Evolutionary conservation across 2,113 vertebrate species (phyloP).

Genomic region (Chaenocephalus aceratus): DNA sequence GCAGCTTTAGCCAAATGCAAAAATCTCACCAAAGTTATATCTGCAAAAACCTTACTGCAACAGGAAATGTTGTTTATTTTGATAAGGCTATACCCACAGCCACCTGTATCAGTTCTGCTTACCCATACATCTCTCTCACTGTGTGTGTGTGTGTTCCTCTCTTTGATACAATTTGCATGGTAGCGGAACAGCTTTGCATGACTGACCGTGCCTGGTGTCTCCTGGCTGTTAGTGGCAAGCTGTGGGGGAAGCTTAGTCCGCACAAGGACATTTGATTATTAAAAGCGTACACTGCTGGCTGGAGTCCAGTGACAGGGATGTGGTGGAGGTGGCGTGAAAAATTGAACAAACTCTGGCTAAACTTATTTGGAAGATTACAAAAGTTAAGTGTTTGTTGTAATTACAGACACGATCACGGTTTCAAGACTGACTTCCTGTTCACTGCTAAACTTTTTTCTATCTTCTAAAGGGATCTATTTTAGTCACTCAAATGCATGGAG

Average conservation of each 20-base stretch:
- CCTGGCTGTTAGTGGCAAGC: slow-evolving; percentile 25
- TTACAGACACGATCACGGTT: background rate
- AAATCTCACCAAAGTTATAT: background rate
- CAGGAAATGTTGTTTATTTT: slow-evolving; percentile 37
- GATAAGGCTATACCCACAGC: slow-evolving; percentile 12
- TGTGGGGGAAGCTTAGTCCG: slow-evolving; percentile 14
- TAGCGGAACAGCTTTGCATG: slow-evolving; percentile 75
- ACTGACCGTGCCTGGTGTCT: slow-evolving; percentile 58
- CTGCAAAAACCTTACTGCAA: slow-evolving; percentile 5
- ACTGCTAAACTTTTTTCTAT: background rate
- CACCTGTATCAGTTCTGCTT: slow-evolving; percentile 38
- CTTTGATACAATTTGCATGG: slow-evolving; percentile 67
- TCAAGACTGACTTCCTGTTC: background rate
- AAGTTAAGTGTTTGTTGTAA: background rate
- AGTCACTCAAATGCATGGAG: background rate
- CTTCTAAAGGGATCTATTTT: background rate
- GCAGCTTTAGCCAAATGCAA: background rate
- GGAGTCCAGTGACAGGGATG: slow-evolving; percentile 5
- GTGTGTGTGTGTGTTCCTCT: background rate
- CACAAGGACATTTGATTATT: slow-evolving; percentile 72
- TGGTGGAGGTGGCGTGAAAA: background rate
- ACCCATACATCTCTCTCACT: background rate
- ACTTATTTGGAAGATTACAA: background rate
- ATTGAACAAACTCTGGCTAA: slow-evolving; percentile 2
- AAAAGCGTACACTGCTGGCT: slow-evolving; percentile 50